These are phyloP conservation scores for Aleiodes leptofemur DNA, from an alignment of 2,888 invertebrate species.

Conservation along the genomic window DNA sequence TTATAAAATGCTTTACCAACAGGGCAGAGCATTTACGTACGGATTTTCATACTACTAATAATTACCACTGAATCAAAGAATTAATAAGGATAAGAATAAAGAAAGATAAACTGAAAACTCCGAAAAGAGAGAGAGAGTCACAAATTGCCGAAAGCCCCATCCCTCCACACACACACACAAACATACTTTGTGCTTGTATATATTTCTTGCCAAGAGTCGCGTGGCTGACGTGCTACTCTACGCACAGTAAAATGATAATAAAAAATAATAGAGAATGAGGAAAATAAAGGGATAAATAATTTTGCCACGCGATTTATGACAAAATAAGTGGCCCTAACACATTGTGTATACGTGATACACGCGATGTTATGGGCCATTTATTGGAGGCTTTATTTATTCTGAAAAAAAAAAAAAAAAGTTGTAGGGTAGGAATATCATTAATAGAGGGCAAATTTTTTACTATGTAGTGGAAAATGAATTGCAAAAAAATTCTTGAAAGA, in stretches of 20 bases:
- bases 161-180: constrained; percentile 37
- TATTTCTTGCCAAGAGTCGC: constrained; percentile 67
- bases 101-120: too few relatives aligned
- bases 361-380: constrained; percentile 29
- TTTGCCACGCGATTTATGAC: constrained; percentile 35
- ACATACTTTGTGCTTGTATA: constrained; percentile 50
- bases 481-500: background rate
- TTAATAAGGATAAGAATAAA: too few relatives aligned
- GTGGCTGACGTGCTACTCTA: constrained; percentile 69
- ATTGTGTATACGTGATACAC: constrained; percentile 32
- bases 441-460: background rate
- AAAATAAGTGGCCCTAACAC: constrained; percentile 12
- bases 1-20: too few relatives aligned
- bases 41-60: too few relatives aligned
- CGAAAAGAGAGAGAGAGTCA: constrained; percentile 45
- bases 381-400: constrained; percentile 31
- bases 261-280: constrained; percentile 50
- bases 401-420: too few relatives aligned
- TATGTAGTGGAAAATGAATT: background rate
- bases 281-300: constrained; percentile 28
- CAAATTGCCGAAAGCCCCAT: constrained; percentile 64
- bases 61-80: too few relatives aligned
- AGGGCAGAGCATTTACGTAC: too few relatives aligned
- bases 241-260: constrained; percentile 59
- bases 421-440: constrained; percentile 7